phyloP scores from a whole-genome alignment of 2,113 vertebrate species.

The Dipodomys merriami region DNA sequence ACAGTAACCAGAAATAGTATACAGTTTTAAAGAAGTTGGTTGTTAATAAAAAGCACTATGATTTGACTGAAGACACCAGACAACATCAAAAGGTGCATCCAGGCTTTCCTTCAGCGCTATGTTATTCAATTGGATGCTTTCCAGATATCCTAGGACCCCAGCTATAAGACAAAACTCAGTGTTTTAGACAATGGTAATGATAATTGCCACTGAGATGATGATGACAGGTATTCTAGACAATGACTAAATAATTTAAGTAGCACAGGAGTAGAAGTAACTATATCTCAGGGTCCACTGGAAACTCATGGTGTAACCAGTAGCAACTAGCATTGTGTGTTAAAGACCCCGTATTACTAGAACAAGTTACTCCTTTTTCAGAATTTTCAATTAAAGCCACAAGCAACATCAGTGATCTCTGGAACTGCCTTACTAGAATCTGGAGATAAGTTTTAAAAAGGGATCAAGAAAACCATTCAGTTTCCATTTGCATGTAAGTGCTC shows the following conservation, averaged over 20 bases:
- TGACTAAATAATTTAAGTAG: not conserved
- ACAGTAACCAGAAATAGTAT: constrained; percentile 85
- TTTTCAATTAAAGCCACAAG: constrained; percentile 69
- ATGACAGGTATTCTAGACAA: constrained; percentile 62
- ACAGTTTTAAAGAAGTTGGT: constrained; percentile 85
- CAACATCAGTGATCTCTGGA: constrained; percentile 68
- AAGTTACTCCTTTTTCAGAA: constrained; percentile 69
- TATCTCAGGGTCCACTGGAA: constrained; percentile 65
- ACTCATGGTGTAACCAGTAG: constrained; percentile 52
- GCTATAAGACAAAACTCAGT: constrained; percentile 60
- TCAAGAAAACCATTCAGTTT: constrained; percentile 74
- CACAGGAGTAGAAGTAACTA: constrained; percentile 3
- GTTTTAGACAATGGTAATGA: constrained; percentile 58
- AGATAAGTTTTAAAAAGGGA: constrained; percentile 75
- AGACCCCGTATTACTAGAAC: constrained; percentile 61
- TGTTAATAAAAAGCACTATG: constrained; percentile 87
- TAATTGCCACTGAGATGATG: not conserved
- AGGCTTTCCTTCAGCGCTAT: constrained; percentile 90
- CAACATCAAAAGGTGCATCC: constrained; percentile 88
- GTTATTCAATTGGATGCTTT: constrained; percentile 76
- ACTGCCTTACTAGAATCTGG: constrained; percentile 70
- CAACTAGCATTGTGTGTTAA: constrained; percentile 71
- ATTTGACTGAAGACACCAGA: constrained; percentile 88
- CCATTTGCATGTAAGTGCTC: constrained; percentile 72
- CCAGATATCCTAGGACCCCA: constrained; percentile 40